phyloP scores from a whole-genome alignment of 2,888 invertebrate genomes.

The Drosophila mimica region DNA sequence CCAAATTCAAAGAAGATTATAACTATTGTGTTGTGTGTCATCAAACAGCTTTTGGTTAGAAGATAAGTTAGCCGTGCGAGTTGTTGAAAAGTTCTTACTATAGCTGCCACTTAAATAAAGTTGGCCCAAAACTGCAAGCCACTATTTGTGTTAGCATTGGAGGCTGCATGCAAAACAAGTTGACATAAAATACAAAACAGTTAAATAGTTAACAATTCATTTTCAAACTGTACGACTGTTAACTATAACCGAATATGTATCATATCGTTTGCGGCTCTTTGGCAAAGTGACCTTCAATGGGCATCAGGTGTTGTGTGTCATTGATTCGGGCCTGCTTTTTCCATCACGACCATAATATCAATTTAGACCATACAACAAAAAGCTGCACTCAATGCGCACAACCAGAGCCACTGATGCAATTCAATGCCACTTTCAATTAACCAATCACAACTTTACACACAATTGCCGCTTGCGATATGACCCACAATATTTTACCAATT shows the following conservation, averaged over 20 bases:
- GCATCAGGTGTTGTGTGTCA: constrained; percentile 78
- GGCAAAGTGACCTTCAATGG: constrained; percentile 75
- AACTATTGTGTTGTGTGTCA: constrained; percentile 55
- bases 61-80: constrained; percentile 39
- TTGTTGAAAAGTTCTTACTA: constrained; percentile 51
- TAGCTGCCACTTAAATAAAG: not conserved
- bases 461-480: constrained; percentile 47
- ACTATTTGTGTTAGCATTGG: constrained; percentile 64
- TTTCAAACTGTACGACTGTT: constrained; percentile 8
- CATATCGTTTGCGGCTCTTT: constrained; percentile 49
- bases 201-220: constrained; percentile 9
- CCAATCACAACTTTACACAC: constrained; percentile 22
- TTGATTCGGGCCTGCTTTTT: constrained; percentile 65
- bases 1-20: constrained; percentile 28
- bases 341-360: constrained; percentile 11
- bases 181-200: not conserved
- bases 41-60: constrained; percentile 41
- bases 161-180: constrained; percentile 72
- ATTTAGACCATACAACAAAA: constrained; percentile 42
- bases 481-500: not conserved
- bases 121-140: not conserved
- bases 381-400: constrained; percentile 72
- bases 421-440: constrained; percentile 72
- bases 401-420: constrained; percentile 83
- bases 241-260: constrained; percentile 10